These are phyloP conservation scores for Anthopleura sola DNA, from an alignment of 64 coral and sea anemone genomes.

Conservation along the genomic window DNA sequence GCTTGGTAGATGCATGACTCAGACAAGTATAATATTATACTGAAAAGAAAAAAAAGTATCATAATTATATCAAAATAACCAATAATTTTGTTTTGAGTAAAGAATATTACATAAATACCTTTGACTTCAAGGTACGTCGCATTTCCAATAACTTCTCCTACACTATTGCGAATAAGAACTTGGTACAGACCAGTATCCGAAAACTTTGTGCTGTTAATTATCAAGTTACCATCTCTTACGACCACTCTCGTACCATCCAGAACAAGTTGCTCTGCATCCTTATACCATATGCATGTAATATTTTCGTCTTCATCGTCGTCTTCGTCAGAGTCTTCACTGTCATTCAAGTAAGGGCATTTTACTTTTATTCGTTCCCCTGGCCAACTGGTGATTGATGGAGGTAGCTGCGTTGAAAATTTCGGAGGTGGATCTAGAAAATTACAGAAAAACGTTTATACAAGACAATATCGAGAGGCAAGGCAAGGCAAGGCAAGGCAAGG, in stretches of 20 bases:
- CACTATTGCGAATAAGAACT: not conserved
- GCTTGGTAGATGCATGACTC: too few species aligned
- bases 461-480: not conserved
- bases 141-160: not conserved
- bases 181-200: conserved; percentile 16
- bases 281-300: not conserved
- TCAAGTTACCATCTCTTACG: not conserved
- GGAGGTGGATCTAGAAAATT: not conserved
- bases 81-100: too few species aligned
- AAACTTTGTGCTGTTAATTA: not conserved
- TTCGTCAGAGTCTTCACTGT: not conserved
- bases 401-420: not conserved
- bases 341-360: not conserved
- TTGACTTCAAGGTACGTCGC: not conserved
- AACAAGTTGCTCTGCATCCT: not conserved
- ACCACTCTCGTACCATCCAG: not conserved
- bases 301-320: not conserved
- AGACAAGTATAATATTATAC: too few species aligned
- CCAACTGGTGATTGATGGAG: not conserved
- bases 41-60: too few species aligned
- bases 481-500: too few species aligned
- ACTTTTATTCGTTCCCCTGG: not conserved
- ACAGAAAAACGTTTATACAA: not conserved
- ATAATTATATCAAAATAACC: too few species aligned
- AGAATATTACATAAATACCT: not conserved